phyloP scores from a whole-genome alignment of 2,113 vertebrate genomes.

The Rhea pennata region DNA sequence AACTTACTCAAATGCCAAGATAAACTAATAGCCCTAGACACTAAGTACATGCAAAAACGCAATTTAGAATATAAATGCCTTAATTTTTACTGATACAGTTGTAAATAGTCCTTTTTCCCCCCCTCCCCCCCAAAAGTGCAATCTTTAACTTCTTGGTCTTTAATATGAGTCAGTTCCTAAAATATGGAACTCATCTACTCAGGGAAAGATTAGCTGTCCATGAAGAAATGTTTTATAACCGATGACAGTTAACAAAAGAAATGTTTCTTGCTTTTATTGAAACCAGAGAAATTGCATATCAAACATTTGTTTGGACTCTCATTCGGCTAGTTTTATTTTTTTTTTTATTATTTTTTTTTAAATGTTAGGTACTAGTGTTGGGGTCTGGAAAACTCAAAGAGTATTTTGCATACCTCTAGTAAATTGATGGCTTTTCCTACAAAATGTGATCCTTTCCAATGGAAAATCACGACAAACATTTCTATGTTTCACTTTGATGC shows the following conservation, averaged over 20 bases:
- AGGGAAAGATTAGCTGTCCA: background rate
- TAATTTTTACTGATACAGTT: background rate
- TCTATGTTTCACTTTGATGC: background rate
- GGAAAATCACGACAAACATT: slow-evolving; percentile 50
- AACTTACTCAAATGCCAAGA: slow-evolving; percentile 20
- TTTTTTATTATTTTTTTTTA: background rate
- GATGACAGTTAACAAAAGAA: background rate
- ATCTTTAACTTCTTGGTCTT: background rate
- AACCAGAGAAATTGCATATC: background rate
- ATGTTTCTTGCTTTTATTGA: background rate
- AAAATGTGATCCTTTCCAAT: slow-evolving; percentile 37
- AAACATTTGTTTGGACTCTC: background rate
- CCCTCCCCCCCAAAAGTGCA: background rate
- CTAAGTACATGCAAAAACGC: background rate
- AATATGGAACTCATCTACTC: background rate
- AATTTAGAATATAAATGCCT: background rate
- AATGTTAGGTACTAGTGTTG: background rate
- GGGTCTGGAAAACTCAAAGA: slow-evolving; percentile 30
- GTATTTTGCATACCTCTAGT: background rate
- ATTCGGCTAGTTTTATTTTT: background rate
- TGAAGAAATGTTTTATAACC: background rate
- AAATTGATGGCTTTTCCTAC: slow-evolving; percentile 38
- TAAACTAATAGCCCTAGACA: background rate
- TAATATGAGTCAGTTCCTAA: background rate
- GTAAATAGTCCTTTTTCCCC: background rate